Percentiles rank a stretch among this genome's conserved stretches.
Conservation (phyloP, 2,113 vertebrate genomes). For the cattle (Bos taurus) region DNA sequence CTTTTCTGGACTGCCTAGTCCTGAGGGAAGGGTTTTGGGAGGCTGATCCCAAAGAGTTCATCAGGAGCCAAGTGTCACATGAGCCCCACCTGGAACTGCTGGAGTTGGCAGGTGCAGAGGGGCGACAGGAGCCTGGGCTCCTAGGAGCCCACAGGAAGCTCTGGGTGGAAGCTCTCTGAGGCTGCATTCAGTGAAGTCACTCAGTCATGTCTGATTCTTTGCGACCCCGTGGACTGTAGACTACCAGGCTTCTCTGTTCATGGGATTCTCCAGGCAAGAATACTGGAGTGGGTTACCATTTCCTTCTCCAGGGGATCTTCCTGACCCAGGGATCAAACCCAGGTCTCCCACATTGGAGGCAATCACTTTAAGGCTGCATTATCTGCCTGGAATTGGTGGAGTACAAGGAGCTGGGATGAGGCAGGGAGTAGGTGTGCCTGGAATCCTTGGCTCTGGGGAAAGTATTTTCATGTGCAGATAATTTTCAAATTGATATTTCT, state of each 20-base stretch:
- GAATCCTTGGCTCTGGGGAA: not conserved
- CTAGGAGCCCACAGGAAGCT: not conserved
- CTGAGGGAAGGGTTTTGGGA: not conserved
- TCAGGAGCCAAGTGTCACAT: not conserved
- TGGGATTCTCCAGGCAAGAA: too few relatives aligned
- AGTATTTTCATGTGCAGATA: not conserved
- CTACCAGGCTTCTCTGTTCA: too few relatives aligned
- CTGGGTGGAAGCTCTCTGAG: not conserved
- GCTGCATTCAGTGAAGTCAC: too few relatives aligned
- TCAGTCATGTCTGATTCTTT: too few relatives aligned
- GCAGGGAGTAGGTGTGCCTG: not conserved
- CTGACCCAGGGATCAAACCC: too few relatives aligned
- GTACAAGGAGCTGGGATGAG: not conserved
- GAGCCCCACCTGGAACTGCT: not conserved
- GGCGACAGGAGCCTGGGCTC: not conserved
- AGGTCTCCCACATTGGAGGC: too few relatives aligned
- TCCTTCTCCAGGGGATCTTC: too few relatives aligned
- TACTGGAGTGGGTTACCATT: too few relatives aligned
- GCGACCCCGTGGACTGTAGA: too few relatives aligned
- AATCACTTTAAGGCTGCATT: too few relatives aligned
- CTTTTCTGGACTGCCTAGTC: not conserved
- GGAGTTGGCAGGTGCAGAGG: not conserved
- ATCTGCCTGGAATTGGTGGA: not conserved
- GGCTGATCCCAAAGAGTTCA: not conserved
- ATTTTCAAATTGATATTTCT: not conserved